Evolutionary conservation across 2,888 invertebrate genomes (phyloP).

Genomic region (Halocaridina rubra): DNA sequence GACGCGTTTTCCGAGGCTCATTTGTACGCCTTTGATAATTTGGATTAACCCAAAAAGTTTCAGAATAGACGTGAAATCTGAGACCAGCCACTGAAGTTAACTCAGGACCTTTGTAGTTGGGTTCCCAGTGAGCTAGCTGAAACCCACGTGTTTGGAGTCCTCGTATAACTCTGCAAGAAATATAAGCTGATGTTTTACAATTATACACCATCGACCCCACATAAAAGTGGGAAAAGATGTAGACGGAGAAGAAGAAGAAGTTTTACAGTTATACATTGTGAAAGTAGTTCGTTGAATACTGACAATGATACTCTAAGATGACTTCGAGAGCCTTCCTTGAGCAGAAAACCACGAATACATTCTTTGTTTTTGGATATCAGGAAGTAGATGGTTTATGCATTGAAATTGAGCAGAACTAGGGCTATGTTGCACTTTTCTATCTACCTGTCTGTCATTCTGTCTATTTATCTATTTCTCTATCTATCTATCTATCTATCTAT

Average conservation of each 20-base stretch:
- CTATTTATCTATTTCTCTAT: too few species aligned
- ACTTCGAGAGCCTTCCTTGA: neutral
- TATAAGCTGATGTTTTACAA: neutral
- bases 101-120: constrained; percentile 29
- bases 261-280: neutral
- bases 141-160: constrained; percentile 38
- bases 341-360: neutral
- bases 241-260: too few species aligned
- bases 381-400: neutral
- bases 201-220: too few species aligned
- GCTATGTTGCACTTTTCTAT: neutral
- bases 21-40: neutral
- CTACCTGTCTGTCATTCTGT: too few species aligned
- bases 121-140: constrained; percentile 41
- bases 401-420: neutral
- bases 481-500: too few species aligned
- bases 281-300: neutral
- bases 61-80: constrained; percentile 46
- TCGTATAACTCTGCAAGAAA: constrained; percentile 15
- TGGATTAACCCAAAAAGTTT: constrained; percentile 55
- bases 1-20: neutral
- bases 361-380: neutral
- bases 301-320: neutral
- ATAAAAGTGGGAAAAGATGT: too few species aligned
- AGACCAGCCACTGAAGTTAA: constrained; percentile 6